A percentile compares a stretch with the other conserved stretches of the same genome.
These are phyloP conservation scores for Mico argentatus DNA, from an alignment of 2,797 vertebrate species.

Conservation along the genomic window DNA sequence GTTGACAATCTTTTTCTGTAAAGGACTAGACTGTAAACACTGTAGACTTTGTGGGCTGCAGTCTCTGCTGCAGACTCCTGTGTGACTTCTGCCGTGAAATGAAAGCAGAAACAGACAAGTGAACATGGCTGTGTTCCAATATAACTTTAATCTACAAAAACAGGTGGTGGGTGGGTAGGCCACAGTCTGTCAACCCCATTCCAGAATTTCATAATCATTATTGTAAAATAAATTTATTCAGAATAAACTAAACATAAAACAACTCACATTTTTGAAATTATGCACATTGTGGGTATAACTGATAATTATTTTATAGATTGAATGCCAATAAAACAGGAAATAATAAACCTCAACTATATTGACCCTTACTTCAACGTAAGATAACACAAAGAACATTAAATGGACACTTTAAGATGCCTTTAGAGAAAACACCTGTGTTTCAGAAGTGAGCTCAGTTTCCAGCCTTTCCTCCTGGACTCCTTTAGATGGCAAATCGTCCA, in stretches of 20 bases:
- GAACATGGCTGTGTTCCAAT: neutral
- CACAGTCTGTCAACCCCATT: neutral
- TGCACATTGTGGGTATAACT: neutral
- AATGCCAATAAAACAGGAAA: neutral
- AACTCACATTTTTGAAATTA: neutral
- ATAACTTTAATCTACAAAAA: neutral
- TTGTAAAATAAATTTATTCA: neutral
- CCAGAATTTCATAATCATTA: neutral
- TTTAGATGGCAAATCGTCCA: neutral
- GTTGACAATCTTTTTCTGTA: neutral
- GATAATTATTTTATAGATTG: neutral
- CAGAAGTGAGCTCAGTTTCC: neutral
- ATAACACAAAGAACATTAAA: neutral
- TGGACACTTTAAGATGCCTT: slow-evolving; percentile 60
- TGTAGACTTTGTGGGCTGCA: neutral
- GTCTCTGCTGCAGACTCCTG: neutral
- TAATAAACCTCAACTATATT: neutral
- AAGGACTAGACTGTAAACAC: neutral
- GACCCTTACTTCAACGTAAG: neutral
- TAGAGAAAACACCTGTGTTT: slow-evolving; percentile 47
- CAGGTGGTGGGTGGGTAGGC: neutral
- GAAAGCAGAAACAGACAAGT: neutral
- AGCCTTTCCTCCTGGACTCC: neutral
- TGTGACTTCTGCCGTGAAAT: neutral
- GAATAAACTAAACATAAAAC: neutral